Percentiles rank a stretch among this genome's conserved stretches.
Conservation (phyloP, 2,113 vertebrate species). For the Conger conger region DNA sequence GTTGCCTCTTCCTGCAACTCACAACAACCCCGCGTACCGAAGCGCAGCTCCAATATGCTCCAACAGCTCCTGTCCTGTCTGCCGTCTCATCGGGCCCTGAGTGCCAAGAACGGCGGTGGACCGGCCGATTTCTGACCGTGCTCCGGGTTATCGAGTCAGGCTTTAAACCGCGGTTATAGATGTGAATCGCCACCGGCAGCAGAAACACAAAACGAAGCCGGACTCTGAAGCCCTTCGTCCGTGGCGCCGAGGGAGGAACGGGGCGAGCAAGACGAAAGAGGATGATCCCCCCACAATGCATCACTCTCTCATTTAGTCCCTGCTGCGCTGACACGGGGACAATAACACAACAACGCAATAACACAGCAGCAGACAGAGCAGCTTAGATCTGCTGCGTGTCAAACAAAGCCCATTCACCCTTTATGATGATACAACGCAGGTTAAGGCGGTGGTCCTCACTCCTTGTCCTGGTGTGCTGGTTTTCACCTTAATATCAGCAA, state of each 20-base stretch:
- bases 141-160: not conserved
- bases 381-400: not conserved
- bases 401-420: not conserved
- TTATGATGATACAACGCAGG: not conserved
- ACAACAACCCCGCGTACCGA: not conserved
- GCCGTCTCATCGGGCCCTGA: not conserved
- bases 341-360: not conserved
- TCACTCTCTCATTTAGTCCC: not conserved
- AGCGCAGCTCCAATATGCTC: not conserved
- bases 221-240: not conserved
- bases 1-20: not conserved
- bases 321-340: not conserved
- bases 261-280: not conserved
- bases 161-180: too few species aligned
- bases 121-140: not conserved
- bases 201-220: not conserved
- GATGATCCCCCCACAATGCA: not conserved
- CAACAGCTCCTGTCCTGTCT: not conserved
- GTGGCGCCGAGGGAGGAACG: not conserved
- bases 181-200: not conserved
- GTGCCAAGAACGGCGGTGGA: not conserved
- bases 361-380: not conserved
- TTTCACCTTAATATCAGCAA: too few species aligned
- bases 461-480: too few species aligned
- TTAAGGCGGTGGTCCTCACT: too few species aligned